Evolutionary conservation across 2,888 invertebrate genomes (phyloP).

Genomic region (Autographa gamma): DNA sequence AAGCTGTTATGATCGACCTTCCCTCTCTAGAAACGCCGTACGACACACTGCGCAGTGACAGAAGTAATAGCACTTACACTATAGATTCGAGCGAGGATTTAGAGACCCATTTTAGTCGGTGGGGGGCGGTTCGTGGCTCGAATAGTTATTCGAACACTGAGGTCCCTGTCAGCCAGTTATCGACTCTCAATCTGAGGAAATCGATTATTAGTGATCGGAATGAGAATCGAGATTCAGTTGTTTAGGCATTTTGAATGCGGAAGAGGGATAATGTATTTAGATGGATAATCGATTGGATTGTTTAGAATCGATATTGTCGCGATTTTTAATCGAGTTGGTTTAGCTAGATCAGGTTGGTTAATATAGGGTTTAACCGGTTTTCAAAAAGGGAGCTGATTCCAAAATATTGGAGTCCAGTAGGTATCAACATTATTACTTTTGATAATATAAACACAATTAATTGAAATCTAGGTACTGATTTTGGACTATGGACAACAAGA

Average conservation of each 20-base stretch:
- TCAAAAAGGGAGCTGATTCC: too few relatives aligned
- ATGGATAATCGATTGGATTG: not conserved
- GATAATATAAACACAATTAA: too few relatives aligned
- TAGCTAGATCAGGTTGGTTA: not conserved
- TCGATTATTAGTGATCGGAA: constrained; percentile 65
- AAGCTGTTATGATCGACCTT: constrained; percentile 82
- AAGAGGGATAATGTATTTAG: not conserved
- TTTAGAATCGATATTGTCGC: not conserved
- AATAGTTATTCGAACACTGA: constrained; percentile 81
- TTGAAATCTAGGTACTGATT: too few relatives aligned
- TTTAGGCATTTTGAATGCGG: constrained; percentile 54
- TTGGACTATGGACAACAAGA: too few relatives aligned
- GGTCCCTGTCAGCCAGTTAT: constrained; percentile 80
- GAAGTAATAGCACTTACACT: constrained; percentile 63
- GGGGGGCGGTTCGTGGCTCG: constrained; percentile 87
- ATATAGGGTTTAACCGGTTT: too few relatives aligned
- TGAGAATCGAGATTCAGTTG: constrained; percentile 72
- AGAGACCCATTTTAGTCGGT: constrained; percentile 76
- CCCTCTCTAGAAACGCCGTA: constrained; percentile 74
- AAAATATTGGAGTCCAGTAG: too few relatives aligned
- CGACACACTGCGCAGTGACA: constrained; percentile 69
- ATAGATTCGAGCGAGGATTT: constrained; percentile 64
- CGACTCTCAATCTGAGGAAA: constrained; percentile 77
- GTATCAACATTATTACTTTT: too few relatives aligned
- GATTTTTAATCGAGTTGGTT: not conserved